Conservation (phyloP, 1,140 invertebrate species). For the Camponotus pennsylvanicus region DNA sequence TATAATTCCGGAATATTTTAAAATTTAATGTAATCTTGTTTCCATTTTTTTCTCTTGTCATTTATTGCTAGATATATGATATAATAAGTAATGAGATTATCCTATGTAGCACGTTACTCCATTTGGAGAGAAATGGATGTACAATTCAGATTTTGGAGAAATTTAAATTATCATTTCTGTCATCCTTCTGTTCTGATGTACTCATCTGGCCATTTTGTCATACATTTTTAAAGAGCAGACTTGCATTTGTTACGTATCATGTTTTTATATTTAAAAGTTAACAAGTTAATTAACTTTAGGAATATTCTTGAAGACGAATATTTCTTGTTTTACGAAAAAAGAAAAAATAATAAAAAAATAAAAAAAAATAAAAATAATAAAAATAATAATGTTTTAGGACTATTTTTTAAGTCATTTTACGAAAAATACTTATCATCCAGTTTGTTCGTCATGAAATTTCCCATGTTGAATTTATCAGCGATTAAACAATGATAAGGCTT, state of each 20-base stretch:
- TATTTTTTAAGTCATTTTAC: conserved; percentile 44
- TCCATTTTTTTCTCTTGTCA: neutral
- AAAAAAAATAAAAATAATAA: no score
- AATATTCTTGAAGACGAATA: neutral
- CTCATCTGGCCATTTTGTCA: neutral
- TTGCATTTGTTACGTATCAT: neutral
- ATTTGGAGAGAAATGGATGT: no score
- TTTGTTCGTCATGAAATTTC: conserved; percentile 68
- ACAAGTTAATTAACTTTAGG: neutral
- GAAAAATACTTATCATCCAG: conserved; percentile 61
- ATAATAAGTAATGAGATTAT: no score
- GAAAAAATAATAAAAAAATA: no score
- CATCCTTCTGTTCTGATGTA: neutral
- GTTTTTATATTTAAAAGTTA: neutral
- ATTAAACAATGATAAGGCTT: conserved; percentile 74
- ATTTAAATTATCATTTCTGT: neutral
- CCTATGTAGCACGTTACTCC: no score
- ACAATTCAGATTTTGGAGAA: neutral
- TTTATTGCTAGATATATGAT: neutral
- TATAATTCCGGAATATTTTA: neutral
- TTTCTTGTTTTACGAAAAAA: neutral
- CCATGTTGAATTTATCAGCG: conserved; percentile 66
- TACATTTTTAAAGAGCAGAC: neutral
- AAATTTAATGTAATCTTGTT: conserved; percentile 4
- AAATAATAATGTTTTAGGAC: neutral